These are phyloP conservation scores for Bufo gargarizans DNA, from an alignment of 2,113 vertebrate genomes.

Conservation along the genomic window DNA sequence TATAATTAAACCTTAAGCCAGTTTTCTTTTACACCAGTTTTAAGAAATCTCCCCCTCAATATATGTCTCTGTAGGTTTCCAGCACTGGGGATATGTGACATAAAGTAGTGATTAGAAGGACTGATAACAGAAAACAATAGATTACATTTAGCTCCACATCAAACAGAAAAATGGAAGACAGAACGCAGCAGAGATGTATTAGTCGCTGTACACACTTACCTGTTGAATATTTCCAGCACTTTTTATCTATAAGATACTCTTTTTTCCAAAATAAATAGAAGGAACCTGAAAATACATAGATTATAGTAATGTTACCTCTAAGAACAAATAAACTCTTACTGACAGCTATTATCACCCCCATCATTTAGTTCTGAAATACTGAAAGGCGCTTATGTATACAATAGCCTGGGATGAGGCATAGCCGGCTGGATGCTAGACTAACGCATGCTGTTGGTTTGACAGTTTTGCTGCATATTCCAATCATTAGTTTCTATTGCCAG, in stretches of 20 bases:
- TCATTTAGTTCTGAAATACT: neutral
- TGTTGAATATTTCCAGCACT: neutral
- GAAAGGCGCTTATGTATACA: neutral
- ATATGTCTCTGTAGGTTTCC: no score
- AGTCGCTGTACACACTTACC: constrained; percentile 18
- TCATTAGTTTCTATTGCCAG: neutral
- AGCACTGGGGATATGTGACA: no score
- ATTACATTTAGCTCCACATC: no score
- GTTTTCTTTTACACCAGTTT: no score
- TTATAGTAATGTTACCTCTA: neutral
- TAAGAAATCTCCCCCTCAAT: no score
- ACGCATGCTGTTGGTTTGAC: neutral
- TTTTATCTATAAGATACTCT: neutral
- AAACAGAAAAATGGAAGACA: no score
- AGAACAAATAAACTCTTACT: neutral
- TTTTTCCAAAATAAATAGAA: constrained; percentile 22
- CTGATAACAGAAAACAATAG: neutral
- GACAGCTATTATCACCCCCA: neutral
- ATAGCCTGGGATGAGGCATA: no score
- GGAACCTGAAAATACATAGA: constrained; percentile 19
- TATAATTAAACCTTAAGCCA: no score
- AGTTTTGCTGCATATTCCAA: neutral
- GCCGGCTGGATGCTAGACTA: neutral
- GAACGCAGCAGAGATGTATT: no score
- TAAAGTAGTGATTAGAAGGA: no score